These are phyloP conservation scores for Cyphomyrmex costatus DNA, from an alignment of 1,140 invertebrate genomes.

Conservation along the genomic window DNA sequence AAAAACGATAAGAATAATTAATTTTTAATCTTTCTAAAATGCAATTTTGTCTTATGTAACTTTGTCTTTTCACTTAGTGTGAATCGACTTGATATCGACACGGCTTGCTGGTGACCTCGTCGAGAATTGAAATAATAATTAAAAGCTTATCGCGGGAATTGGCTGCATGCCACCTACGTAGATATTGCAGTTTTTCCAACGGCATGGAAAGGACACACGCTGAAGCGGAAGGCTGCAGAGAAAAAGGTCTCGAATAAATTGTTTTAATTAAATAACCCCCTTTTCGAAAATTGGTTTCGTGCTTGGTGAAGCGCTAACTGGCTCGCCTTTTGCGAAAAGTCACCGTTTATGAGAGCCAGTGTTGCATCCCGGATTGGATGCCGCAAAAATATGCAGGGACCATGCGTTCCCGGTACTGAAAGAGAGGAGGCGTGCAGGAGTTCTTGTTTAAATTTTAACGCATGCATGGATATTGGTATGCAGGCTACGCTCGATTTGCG, in stretches of 20 bases:
- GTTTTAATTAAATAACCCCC: constrained; percentile 77
- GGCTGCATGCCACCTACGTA: constrained; percentile 67
- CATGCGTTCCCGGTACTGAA: not conserved
- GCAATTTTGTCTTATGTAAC: not conserved
- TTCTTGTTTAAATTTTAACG: constrained; percentile 60
- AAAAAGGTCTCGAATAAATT: constrained; percentile 73
- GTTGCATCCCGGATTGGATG: constrained; percentile 30
- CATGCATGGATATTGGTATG: constrained; percentile 41
- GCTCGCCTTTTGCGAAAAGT: constrained; percentile 61
- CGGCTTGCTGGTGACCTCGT: constrained; percentile 41
- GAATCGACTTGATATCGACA: constrained; percentile 51
- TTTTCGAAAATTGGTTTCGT: constrained; percentile 78
- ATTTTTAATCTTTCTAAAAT: not conserved
- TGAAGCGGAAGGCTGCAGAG: constrained; percentile 44
- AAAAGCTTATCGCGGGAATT: constrained; percentile 76
- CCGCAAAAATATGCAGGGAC: constrained; percentile 30
- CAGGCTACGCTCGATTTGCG: constrained; percentile 45
- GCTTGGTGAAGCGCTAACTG: constrained; percentile 76
- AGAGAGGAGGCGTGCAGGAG: constrained; percentile 4
- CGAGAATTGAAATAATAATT: constrained; percentile 75
- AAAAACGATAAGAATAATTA: constrained; percentile 29
- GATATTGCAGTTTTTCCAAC: constrained; percentile 70
- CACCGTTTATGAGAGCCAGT: constrained; percentile 49
- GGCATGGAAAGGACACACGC: constrained; percentile 51
- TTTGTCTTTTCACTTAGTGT: constrained; percentile 21